Evolutionary conservation across 23 tunicate genomes (phyloP).

Genomic region (Ascidia mentula): DNA sequence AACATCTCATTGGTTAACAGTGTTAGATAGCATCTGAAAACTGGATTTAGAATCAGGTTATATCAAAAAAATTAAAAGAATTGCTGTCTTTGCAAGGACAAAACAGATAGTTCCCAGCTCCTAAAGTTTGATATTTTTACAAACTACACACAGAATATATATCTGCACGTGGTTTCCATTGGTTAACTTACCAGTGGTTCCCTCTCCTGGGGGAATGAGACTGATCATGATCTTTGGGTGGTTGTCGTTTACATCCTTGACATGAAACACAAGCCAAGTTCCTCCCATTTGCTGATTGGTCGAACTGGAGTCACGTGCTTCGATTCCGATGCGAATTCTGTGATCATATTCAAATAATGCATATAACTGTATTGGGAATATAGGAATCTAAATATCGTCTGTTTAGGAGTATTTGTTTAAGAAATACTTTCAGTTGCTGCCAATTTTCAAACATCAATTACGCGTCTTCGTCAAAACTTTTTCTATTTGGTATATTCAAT

Average conservation of each 20-base stretch:
- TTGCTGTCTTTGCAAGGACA: too few species aligned
- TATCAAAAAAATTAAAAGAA: too few species aligned
- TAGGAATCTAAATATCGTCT: not conserved
- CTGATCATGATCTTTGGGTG: slow-evolving; percentile 51
- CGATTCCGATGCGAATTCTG: slow-evolving; percentile 50
- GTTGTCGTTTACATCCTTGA: slow-evolving; percentile 82
- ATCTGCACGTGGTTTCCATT: too few species aligned
- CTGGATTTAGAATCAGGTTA: too few species aligned
- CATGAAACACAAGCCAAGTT: slow-evolving; percentile 43
- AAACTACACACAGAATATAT: too few species aligned
- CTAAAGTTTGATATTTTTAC: too few species aligned
- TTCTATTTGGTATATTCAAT: too few species aligned
- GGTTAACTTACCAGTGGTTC: slow-evolving; percentile 36
- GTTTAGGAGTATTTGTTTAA: not conserved
- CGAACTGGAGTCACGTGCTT: slow-evolving; percentile 78
- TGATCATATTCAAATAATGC: not conserved
- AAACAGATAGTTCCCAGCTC: too few species aligned
- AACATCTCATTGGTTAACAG: too few species aligned
- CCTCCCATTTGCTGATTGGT: slow-evolving; percentile 54
- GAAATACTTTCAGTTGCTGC: not conserved
- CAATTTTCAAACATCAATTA: not conserved
- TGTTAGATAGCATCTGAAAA: too few species aligned
- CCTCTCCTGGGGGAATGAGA: slow-evolving; percentile 29
- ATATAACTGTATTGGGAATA: too few species aligned
- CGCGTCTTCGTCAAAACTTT: slow-evolving; percentile 64